Conservation (phyloP, 2,113 vertebrate species). For the Cyprinodon tularosa region DNA sequence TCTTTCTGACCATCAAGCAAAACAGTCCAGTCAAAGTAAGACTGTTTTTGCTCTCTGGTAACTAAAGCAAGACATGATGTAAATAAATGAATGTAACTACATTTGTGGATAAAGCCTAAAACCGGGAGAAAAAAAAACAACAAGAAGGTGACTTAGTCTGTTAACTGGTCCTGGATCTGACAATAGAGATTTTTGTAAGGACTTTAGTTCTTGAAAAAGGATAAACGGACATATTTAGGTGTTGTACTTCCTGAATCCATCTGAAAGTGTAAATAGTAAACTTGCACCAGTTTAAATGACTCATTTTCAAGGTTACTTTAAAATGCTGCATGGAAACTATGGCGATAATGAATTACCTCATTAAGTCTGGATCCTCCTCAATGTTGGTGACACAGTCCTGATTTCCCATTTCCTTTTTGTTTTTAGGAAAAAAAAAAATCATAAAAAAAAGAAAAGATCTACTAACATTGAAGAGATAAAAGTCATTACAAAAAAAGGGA, state of each 20-base stretch:
- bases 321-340: neutral
- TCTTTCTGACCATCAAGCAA: too few relatives aligned
- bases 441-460: neutral
- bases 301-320: neutral
- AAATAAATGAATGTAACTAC: neutral
- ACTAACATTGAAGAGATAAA: neutral
- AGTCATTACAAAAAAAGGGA: neutral
- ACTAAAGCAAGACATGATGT: neutral
- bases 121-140: neutral
- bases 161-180: neutral
- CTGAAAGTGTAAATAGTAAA: too few relatives aligned
- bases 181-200: neutral
- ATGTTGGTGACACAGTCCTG: slow-evolving; percentile 79
- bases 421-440: neutral
- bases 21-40: too few relatives aligned
- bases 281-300: too few relatives aligned
- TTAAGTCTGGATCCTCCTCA: slow-evolving; percentile 87
- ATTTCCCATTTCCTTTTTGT: slow-evolving; percentile 73
- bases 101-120: neutral
- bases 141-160: neutral
- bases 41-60: neutral
- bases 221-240: too few relatives aligned
- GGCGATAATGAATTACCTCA: slow-evolving; percentile 78
- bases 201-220: too few relatives aligned
- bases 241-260: too few relatives aligned